A percentile compares a stretch with the other conserved stretches of the same genome.
phyloP scores from a whole-genome alignment of 2,888 invertebrate species.

The Clostera curtula region DNA sequence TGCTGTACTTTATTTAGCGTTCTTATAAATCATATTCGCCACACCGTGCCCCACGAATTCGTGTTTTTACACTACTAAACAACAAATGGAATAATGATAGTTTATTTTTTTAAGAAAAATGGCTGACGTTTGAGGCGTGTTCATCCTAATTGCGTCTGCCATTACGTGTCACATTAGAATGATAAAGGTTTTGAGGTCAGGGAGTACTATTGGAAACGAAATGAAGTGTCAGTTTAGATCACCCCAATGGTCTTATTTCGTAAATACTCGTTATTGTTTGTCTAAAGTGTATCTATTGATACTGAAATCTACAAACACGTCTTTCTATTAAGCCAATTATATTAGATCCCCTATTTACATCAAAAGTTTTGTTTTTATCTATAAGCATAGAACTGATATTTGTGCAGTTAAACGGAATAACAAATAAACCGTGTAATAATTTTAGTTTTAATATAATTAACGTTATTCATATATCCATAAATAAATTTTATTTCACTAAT shows the following conservation, averaged over 20 bases:
- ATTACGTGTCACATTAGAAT: conserved; percentile 26
- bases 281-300: no score
- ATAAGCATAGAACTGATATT: no score
- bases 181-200: conserved; percentile 21
- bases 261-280: no score
- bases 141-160: conserved; percentile 37
- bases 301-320: no score
- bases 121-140: conserved; percentile 35
- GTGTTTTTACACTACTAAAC: conserved; percentile 63
- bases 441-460: conserved; percentile 16
- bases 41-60: conserved; percentile 49
- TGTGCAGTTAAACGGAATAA: no score
- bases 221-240: not conserved
- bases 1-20: conserved; percentile 14
- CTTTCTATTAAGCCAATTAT: no score
- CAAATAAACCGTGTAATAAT: no score
- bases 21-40: conserved; percentile 65
- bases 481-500: conserved; percentile 12
- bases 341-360: no score
- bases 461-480: conserved; percentile 22
- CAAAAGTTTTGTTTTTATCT: no score
- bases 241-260: no score
- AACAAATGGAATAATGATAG: conserved; percentile 53
- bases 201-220: conserved; percentile 10
- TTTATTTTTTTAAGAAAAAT: conserved; percentile 38